A percentile compares a stretch with the other conserved stretches of the same genome.
phyloP scores from a whole-genome alignment of 1,140 invertebrate genomes.

The Aphaenogaster rudis region DNA sequence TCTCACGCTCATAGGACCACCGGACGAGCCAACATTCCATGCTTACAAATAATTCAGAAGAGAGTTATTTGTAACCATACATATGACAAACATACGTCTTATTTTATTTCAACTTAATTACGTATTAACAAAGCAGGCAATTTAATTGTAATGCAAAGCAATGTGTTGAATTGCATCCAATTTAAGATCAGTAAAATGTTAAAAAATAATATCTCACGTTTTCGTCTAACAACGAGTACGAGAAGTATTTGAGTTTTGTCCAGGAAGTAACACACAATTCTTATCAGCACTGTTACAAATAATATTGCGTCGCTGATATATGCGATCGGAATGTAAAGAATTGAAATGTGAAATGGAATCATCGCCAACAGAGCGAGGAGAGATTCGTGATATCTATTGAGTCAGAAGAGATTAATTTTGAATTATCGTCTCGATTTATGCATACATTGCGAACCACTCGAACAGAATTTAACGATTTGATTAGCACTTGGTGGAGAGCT shows the following conservation, averaged over 20 bases:
- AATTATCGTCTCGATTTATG: constrained; percentile 20
- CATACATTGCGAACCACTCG: neutral
- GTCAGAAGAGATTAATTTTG: constrained; percentile 20
- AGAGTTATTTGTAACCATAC: too few species aligned
- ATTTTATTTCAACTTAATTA: too few species aligned
- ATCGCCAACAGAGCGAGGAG: neutral
- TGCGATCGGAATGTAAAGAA: neutral
- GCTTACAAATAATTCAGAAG: too few species aligned
- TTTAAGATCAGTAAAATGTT: neutral
- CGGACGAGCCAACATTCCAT: too few species aligned
- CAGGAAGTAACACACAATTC: neutral
- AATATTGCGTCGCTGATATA: neutral
- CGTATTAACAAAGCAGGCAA: too few species aligned
- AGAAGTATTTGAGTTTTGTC: neutral
- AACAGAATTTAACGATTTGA: constrained; percentile 27
- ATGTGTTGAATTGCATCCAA: too few species aligned
- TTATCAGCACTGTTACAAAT: constrained; percentile 12
- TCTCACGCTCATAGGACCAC: too few species aligned
- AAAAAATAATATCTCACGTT: neutral
- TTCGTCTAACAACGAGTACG: neutral
- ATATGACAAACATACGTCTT: too few species aligned
- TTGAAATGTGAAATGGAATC: constrained; percentile 6
- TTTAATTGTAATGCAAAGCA: too few species aligned
- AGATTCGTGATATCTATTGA: constrained; percentile 4
- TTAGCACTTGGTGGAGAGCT: neutral